Percentiles rank a stretch among this genome's conserved stretches.
phyloP scores from a whole-genome alignment of 2,797 vertebrate genomes.

The Alauda arvensis region DNA sequence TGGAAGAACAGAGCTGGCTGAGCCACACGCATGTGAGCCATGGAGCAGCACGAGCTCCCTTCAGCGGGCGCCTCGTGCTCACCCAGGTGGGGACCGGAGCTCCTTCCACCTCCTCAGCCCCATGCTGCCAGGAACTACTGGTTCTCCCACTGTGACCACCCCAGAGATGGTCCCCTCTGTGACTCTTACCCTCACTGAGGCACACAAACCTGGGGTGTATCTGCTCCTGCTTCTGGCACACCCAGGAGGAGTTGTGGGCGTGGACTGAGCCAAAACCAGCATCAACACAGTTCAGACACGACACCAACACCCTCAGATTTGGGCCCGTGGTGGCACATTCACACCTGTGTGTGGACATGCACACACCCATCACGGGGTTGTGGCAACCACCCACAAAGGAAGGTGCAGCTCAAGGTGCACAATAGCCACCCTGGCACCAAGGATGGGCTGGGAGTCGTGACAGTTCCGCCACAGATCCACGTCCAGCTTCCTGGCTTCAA shows the following conservation, averaged over 20 bases:
- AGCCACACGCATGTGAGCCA: not conserved
- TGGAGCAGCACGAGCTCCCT: not conserved
- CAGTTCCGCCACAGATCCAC: not conserved
- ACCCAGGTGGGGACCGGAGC: rapidly evolving
- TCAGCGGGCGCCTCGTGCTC: rapidly evolving
- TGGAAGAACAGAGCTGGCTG: conserved; percentile 10
- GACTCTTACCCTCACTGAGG: not conserved
- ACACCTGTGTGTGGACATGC: no score
- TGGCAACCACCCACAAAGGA: not conserved
- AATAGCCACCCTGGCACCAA: not conserved
- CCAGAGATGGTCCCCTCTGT: rapidly evolving
- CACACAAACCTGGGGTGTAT: not conserved
- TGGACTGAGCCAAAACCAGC: not conserved
- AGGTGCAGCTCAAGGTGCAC: not conserved
- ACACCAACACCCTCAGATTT: rapidly evolving
- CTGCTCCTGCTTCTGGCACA: rapidly evolving
- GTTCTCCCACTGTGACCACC: rapidly evolving
- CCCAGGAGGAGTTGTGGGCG: rapidly evolving
- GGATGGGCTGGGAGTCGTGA: not conserved
- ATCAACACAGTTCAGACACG: rapidly evolving
- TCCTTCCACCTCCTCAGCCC: not conserved
- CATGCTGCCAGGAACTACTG: not conserved
- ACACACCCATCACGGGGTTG: not conserved
- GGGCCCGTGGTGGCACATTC: rapidly evolving
- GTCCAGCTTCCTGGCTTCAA: conserved; percentile 25